A percentile compares a stretch with the other conserved stretches of the same genome.
Evolutionary conservation across 2,797 vertebrate genomes (phyloP).

Genomic region (Coregonus sp.): DNA sequence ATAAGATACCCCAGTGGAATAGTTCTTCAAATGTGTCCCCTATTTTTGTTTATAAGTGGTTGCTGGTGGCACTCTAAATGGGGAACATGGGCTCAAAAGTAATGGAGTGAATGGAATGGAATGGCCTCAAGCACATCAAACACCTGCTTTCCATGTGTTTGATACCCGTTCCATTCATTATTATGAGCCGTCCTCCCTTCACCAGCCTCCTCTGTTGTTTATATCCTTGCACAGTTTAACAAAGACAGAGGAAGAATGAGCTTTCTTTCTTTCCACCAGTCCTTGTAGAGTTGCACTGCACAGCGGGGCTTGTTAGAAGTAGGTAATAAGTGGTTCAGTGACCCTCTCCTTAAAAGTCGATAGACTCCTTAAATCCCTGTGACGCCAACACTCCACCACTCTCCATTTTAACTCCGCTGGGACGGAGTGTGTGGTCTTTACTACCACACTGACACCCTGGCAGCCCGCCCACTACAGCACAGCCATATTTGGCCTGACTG

Average conservation of each 20-base stretch:
- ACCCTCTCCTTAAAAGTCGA: conserved; percentile 34
- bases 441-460: conserved; percentile 28
- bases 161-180: too few relatives aligned
- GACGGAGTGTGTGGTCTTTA: conserved; percentile 34
- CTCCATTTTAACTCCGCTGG: conserved; percentile 20
- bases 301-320: conserved; percentile 4
- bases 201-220: neutral
- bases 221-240: neutral
- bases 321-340: conserved; percentile 16
- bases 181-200: too few relatives aligned
- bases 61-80: too few relatives aligned
- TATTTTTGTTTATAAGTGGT: too few relatives aligned
- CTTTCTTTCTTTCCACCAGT: conserved; percentile 1
- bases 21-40: too few relatives aligned
- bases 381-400: conserved; percentile 20
- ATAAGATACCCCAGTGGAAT: neutral
- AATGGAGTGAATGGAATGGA: too few relatives aligned
- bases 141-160: too few relatives aligned
- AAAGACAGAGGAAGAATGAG: neutral
- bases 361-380: conserved; percentile 23
- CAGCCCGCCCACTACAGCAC: conserved; percentile 22
- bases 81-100: too few relatives aligned
- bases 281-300: conserved; percentile 14
- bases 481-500: conserved; percentile 31
- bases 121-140: too few relatives aligned